Base-by-base conservation (phyloP, 2,888 invertebrate species). In the Pasiphila rectangulata region DNA sequence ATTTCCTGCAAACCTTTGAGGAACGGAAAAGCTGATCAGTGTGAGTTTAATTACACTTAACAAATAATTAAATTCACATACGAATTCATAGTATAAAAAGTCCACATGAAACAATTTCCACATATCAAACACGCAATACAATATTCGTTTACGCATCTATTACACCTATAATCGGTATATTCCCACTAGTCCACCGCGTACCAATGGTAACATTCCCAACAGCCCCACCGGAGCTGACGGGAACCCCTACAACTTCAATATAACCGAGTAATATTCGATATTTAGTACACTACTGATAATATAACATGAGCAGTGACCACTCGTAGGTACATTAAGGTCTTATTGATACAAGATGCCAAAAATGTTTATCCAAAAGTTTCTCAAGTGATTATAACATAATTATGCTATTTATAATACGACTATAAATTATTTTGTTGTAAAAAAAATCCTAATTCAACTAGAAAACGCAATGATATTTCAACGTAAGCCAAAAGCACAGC, bases 241-340 rank as follows among this genome's bases (percentile, higher is more conserved):
- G 29, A 37, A 42, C n/a, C 29, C 63, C 80, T 84, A 84, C 81
- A 81, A 85, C 84, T 83, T 83, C 77, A 83, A 83, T 85, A 86
- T 86, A 87, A 87, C 86, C 69, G 81, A 71, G 61, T 61, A 54
- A 56, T 64, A 61, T 54, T 56, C 54, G 57, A 66, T 72, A 75
- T 57, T 71, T 70, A 79, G 64, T 71, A 68, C 70, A 79, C 85
- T 85, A 85, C 83, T 68, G 75, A 79, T 83, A 80, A 84, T 79
- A 83, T 83, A 85, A 83, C 56, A 78, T 88, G 87, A 87, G 87
- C 87, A 85, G 84, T 87, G 87, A 87, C 86, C 87, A 85, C 85
- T 85, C 77, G 79, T 84, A n/a, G n/a, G n/a, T n/a, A 86, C 81
- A 67, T 64, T 82, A 83, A 83, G 83, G 49, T 39, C 51, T 64